A percentile compares a stretch with the other conserved stretches of the same genome.
These are phyloP conservation scores for Harpagus bidentatus DNA, from an alignment of 2,113 vertebrate genomes.

Conservation along the genomic window DNA sequence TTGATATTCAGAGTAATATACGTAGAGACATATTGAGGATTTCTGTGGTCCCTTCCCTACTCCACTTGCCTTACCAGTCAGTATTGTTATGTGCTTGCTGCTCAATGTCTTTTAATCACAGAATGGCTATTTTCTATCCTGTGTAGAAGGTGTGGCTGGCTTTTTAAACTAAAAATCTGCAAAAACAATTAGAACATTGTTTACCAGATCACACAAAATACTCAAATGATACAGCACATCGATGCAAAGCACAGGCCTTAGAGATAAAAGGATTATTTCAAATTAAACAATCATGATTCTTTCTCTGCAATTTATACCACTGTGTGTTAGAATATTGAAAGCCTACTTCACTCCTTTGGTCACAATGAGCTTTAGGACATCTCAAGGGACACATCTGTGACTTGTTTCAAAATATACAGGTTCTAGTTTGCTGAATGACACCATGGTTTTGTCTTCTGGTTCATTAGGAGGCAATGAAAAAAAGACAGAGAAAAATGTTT, in stretches of 20 bases:
- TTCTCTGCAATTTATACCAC: background rate
- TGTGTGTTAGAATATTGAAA: background rate
- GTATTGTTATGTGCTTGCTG: background rate
- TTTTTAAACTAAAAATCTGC: conserved; percentile 9
- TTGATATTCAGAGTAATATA: background rate
- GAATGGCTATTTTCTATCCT: background rate
- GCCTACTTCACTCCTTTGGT: background rate
- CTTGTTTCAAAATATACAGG: background rate
- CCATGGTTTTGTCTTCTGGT: background rate
- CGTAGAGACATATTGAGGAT: background rate
- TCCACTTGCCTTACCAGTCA: background rate
- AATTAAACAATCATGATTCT: background rate
- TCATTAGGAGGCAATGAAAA: background rate
- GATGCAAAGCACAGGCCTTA: background rate
- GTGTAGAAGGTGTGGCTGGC: background rate
- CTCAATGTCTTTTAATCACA: background rate
- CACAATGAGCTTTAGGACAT: background rate
- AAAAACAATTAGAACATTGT: conserved; percentile 44
- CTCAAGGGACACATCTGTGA: background rate
- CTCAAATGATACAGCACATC: background rate
- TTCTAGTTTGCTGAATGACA: background rate
- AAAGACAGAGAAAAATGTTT: background rate
- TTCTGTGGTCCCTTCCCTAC: background rate
- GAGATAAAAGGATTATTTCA: conserved; percentile 18
- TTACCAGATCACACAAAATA: conserved; percentile 35